A percentile compares a stretch with the other conserved stretches of the same genome.
These are phyloP conservation scores for Cichladusa arquata DNA, from an alignment of 2,113 vertebrate species.

Conservation along the genomic window DNA sequence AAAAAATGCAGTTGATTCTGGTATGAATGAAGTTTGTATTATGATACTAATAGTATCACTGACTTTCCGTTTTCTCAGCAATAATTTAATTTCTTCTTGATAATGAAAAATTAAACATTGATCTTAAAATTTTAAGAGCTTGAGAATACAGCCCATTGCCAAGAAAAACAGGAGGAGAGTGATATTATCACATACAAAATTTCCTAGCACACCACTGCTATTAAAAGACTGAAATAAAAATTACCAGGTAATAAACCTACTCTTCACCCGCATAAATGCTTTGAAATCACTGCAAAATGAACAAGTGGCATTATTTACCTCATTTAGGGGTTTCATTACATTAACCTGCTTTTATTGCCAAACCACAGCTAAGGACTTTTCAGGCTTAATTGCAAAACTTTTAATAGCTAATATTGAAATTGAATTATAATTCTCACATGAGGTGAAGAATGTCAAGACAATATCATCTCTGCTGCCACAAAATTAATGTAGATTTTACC, in stretches of 20 bases:
- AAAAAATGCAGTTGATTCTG: neutral
- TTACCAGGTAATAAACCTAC: constrained; percentile 65
- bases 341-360: neutral
- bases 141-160: neutral
- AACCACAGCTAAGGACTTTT: neutral
- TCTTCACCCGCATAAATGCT: constrained; percentile 51
- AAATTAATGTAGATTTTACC: neutral
- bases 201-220: constrained; percentile 46
- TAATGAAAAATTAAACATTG: neutral
- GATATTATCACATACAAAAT: constrained; percentile 30
- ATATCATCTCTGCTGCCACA: neutral
- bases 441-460: neutral
- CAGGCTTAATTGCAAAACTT: neutral
- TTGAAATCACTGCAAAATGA: constrained; percentile 71
- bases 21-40: constrained; percentile 56
- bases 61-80: constrained; percentile 25
- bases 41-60: constrained; percentile 59
- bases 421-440: neutral
- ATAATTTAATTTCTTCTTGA: neutral
- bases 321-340: neutral
- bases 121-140: neutral
- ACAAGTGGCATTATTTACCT: constrained; percentile 59
- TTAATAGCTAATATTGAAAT: neutral
- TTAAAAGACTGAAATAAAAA: constrained; percentile 41
- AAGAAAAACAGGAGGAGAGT: constrained; percentile 25